phyloP scores from a whole-genome alignment of 2,888 invertebrate genomes.

The Frankliniella intonsa region DNA sequence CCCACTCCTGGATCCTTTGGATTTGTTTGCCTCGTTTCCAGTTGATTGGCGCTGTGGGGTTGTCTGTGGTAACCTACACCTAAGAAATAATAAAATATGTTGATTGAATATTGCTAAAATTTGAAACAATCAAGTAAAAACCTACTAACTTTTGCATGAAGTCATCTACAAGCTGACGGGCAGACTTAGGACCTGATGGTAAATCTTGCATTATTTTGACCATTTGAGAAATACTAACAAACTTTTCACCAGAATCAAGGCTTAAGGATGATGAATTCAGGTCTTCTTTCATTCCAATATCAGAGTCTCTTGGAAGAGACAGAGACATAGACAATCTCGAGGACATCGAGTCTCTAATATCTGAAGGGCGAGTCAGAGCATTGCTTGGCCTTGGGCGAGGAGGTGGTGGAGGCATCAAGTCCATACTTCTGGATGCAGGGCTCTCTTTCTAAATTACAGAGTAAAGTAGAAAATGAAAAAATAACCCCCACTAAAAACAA shows the following conservation, averaged over 20 bases:
- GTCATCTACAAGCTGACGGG: neutral
- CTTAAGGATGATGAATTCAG: conserved; percentile 2
- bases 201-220: neutral
- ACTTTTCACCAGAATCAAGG: neutral
- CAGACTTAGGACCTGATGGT: neutral
- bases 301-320: neutral
- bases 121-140: neutral
- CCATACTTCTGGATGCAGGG: neutral
- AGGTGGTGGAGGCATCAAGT: conserved; percentile 10
- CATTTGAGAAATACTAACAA: neutral
- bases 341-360: neutral
- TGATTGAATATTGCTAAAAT: neutral
- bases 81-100: neutral
- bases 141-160: neutral
- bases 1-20: too few species aligned
- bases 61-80: too few species aligned
- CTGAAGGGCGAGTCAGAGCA: neutral
- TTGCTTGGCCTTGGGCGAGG: neutral
- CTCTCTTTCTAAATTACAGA: neutral
- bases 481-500: too few species aligned
- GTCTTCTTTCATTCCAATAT: neutral
- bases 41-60: too few species aligned
- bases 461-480: neutral
- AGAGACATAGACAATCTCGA: neutral
- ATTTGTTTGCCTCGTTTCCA: too few species aligned